Percentiles rank a stretch among this genome's conserved stretches.
Evolutionary conservation across 2,888 invertebrate species (phyloP).

Genomic region (Camponotus fellah): DNA sequence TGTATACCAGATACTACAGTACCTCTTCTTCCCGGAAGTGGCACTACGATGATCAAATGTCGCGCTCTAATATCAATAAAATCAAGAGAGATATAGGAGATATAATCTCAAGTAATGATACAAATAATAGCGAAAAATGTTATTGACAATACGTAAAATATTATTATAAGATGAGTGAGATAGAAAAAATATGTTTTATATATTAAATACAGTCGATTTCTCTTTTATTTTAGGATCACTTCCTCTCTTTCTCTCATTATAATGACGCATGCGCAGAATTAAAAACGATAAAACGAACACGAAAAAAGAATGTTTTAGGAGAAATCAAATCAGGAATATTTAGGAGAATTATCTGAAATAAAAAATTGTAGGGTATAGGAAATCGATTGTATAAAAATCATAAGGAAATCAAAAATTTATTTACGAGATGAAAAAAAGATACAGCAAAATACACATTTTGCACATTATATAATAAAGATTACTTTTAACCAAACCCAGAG

Average conservation of each 20-base stretch:
- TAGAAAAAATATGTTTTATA: not conserved
- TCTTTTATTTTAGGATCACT: not conserved
- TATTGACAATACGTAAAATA: not conserved
- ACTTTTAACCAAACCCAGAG: not conserved
- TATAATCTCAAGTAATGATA: not conserved
- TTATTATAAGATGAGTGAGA: not conserved
- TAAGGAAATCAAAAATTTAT: not conserved
- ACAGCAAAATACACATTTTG: not conserved
- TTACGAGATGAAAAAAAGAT: not conserved
- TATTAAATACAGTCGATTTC: not conserved
- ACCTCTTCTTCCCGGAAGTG: conserved; percentile 68
- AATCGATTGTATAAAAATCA: not conserved
- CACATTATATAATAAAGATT: not conserved
- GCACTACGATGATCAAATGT: conserved; percentile 6
- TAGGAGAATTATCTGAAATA: not conserved
- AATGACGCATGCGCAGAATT: not conserved
- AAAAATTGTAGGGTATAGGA: not conserved
- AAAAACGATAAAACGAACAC: not conserved
- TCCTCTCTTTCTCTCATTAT: not conserved
- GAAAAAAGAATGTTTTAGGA: not conserved
- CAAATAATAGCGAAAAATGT: not conserved
- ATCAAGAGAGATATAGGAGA: not conserved
- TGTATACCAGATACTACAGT: not conserved
- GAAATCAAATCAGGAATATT: too few relatives aligned
- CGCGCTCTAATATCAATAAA: not conserved